A percentile compares a stretch with the other conserved stretches of the same genome.
phyloP scores from a whole-genome alignment of 2,888 invertebrate species.

The Patella ulyssiponensis region DNA sequence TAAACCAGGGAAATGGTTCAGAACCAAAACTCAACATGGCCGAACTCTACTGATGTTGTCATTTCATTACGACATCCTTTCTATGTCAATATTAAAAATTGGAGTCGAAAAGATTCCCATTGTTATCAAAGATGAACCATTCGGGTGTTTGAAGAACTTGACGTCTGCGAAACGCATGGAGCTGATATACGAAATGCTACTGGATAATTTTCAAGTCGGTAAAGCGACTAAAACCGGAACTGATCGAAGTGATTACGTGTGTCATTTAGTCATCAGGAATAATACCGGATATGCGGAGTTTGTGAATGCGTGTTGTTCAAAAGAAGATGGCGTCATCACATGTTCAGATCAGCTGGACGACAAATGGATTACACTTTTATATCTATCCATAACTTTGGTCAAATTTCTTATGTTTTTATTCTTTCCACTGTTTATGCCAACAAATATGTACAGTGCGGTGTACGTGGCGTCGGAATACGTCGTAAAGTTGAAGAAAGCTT shows the following conservation, averaged over 20 bases:
- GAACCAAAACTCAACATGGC: conserved; percentile 65
- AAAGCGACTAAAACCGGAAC: not conserved
- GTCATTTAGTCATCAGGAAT: conserved; percentile 58
- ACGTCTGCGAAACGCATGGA: conserved; percentile 33
- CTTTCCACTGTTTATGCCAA: conserved; percentile 63
- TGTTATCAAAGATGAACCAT: conserved; percentile 56
- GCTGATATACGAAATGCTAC: conserved; percentile 45
- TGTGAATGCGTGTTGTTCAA: conserved; percentile 60
- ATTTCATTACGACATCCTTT: conserved; percentile 67
- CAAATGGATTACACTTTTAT: conserved; percentile 61
- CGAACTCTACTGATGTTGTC: conserved; percentile 65
- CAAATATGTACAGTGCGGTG: conserved; percentile 60
- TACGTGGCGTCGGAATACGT: conserved; percentile 66
- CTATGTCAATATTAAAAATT: conserved; percentile 62
- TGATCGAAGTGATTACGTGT: conserved; percentile 49
- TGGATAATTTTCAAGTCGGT: conserved; percentile 42
- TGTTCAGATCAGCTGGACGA: conserved; percentile 58
- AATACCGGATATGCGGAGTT: conserved; percentile 55
- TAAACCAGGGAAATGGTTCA: conserved; percentile 63
- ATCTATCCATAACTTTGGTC: conserved; percentile 57
- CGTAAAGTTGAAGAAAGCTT: conserved; percentile 56
- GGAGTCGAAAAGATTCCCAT: conserved; percentile 61
- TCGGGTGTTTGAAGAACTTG: conserved; percentile 56
- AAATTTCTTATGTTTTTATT: conserved; percentile 64
- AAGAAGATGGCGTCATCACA: conserved; percentile 40